Percentiles rank a stretch among this genome's conserved stretches.
phyloP scores from a whole-genome alignment of 2,113 vertebrate species.

The Aythya baeri region DNA sequence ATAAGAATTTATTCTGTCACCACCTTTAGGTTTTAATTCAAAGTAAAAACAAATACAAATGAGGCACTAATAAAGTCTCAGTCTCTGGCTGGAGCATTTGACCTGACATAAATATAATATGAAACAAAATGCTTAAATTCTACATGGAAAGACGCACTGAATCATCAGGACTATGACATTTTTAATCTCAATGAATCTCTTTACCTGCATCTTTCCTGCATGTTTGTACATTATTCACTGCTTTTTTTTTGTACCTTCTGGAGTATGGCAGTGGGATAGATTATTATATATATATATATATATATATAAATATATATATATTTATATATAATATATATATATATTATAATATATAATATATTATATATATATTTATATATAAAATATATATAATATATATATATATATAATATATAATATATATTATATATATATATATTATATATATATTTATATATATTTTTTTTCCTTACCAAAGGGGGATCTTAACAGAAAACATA shows the following conservation, averaged over 20 bases:
- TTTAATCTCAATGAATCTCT: slow-evolving; percentile 7
- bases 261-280: slow-evolving; percentile 3
- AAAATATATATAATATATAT: too few relatives aligned
- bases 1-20: slow-evolving; percentile 46
- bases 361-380: neutral
- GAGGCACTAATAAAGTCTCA: slow-evolving; percentile 20
- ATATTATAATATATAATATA: too few relatives aligned
- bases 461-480: slow-evolving; percentile 10
- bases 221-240: neutral
- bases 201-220: neutral
- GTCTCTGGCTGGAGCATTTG: neutral
- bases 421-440: neutral
- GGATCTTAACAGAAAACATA: slow-evolving; percentile 56
- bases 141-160: neutral
- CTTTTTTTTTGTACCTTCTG: neutral
- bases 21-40: slow-evolving; percentile 42
- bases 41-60: slow-evolving; percentile 45
- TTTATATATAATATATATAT: too few relatives aligned
- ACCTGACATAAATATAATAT: slow-evolving; percentile 3
- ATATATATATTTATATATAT: neutral
- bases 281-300: neutral
- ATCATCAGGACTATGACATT: neutral
- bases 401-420: too few relatives aligned
- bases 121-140: slow-evolving; percentile 9
- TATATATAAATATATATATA: too few relatives aligned